Evolutionary conservation across 53 echinoderm and acorn worm species (phyloP).

Genomic region (Patiria pectinifera): DNA sequence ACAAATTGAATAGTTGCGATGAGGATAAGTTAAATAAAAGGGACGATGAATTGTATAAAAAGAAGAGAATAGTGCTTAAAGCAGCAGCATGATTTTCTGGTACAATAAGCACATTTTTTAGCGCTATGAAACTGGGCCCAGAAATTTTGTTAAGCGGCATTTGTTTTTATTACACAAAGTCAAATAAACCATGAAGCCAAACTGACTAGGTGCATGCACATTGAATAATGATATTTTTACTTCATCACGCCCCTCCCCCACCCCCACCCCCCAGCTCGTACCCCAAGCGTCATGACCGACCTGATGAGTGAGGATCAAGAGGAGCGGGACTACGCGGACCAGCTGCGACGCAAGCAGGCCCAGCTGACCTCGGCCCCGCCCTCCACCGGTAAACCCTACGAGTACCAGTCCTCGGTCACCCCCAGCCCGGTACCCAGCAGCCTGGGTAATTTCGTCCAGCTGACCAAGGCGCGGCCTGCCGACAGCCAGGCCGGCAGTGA

Average conservation of each 20-base stretch:
- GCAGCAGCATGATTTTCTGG: too few relatives aligned
- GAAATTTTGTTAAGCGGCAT: too few relatives aligned
- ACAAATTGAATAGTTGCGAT: too few relatives aligned
- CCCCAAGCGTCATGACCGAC: constrained; percentile 69
- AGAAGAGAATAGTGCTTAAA: too few relatives aligned
- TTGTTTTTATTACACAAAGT: too few relatives aligned
- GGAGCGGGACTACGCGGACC: constrained; percentile 79
- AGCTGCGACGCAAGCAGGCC: constrained; percentile 78
- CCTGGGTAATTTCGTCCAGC: constrained; percentile 87
- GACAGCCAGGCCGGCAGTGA: constrained; percentile 76
- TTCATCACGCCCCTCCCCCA: neutral
- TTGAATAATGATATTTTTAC: neutral
- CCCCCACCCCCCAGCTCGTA: constrained; percentile 22
- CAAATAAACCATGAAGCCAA: too few relatives aligned
- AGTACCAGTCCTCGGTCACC: constrained; percentile 55
- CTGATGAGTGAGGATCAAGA: constrained; percentile 74
- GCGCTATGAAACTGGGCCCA: too few relatives aligned
- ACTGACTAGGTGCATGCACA: too few relatives aligned
- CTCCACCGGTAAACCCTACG: constrained; percentile 35
- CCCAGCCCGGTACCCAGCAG: constrained; percentile 79
- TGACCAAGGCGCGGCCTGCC: constrained; percentile 69
- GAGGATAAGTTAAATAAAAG: too few relatives aligned
- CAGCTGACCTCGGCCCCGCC: constrained; percentile 29
- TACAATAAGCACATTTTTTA: too few relatives aligned
- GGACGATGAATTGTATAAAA: too few relatives aligned